These are phyloP conservation scores for Ypsolopha scabrella DNA, from an alignment of 2,888 invertebrate genomes.

Conservation along the genomic window DNA sequence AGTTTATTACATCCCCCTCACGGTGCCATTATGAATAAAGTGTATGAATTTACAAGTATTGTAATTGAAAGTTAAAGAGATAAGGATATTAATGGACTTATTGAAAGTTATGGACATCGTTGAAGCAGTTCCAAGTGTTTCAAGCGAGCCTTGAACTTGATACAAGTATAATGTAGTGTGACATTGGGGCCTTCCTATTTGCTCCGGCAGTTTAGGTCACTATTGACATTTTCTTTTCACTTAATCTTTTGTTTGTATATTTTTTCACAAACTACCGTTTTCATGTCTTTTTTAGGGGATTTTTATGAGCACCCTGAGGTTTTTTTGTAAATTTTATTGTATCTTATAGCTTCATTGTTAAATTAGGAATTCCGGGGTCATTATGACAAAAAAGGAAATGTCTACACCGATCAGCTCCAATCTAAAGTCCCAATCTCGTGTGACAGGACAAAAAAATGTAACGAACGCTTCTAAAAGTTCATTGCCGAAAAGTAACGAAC, in stretches of 20 bases:
- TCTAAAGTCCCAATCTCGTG: background rate
- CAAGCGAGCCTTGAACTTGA: no score
- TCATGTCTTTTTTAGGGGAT: background rate
- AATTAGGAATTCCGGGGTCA: slow-evolving; percentile 52
- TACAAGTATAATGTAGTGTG: no score
- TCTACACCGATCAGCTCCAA: slow-evolving; percentile 27
- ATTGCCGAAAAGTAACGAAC: slow-evolving; percentile 1
- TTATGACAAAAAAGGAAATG: slow-evolving; percentile 44
- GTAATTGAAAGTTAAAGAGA: no score
- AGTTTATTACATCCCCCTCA: no score
- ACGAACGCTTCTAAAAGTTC: background rate
- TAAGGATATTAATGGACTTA: no score
- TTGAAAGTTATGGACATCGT: no score
- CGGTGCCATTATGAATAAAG: no score
- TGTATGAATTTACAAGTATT: no score
- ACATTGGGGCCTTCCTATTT: no score
- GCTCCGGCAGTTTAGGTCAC: no score
- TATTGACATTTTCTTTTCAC: background rate
- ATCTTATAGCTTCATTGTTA: no score
- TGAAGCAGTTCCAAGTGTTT: no score
- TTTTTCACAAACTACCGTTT: background rate
- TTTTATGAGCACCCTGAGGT: background rate
- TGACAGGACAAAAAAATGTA: slow-evolving; percentile 1
- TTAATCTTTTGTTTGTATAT: background rate
- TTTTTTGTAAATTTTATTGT: background rate